Conservation (phyloP, 1,140 invertebrate genomes). For the Lordiphosa mommai region DNA sequence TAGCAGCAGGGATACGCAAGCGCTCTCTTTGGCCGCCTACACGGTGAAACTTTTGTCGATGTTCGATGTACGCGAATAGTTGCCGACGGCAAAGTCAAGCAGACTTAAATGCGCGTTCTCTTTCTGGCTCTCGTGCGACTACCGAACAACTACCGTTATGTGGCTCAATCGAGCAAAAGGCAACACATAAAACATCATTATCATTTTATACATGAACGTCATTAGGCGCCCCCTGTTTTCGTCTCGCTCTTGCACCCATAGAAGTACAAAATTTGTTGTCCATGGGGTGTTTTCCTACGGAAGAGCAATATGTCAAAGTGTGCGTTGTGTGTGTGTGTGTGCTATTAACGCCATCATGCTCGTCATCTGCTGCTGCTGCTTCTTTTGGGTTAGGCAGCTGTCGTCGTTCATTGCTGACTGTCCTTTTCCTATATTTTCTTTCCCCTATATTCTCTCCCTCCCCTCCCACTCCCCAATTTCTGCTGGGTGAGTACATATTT, state of each 20-base stretch:
- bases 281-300: slow-evolving; percentile 25
- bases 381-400: slow-evolving; percentile 1
- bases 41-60: slow-evolving; percentile 8
- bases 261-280: neutral
- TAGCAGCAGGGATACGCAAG: slow-evolving; percentile 29
- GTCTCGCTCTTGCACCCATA: slow-evolving; percentile 30
- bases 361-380: slow-evolving; percentile 24
- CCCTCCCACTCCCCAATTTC: neutral
- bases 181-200: slow-evolving; percentile 47
- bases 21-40: slow-evolving; percentile 25
- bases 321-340: slow-evolving; percentile 1
- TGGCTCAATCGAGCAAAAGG: slow-evolving; percentile 15
- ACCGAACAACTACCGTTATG: slow-evolving; percentile 46
- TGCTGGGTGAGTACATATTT: slow-evolving; percentile 58
- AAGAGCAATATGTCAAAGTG: slow-evolving; percentile 32
- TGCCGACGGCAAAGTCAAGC: slow-evolving; percentile 44
- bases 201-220: slow-evolving; percentile 38
- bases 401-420: slow-evolving; percentile 42
- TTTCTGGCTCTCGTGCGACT: slow-evolving; percentile 47
- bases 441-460: slow-evolving; percentile 37
- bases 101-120: slow-evolving; percentile 41
- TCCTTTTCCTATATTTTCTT: slow-evolving; percentile 74
- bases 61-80: slow-evolving; percentile 1
- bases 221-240: slow-evolving; percentile 14
- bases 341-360: slow-evolving; percentile 57